A percentile compares a stretch with the other conserved stretches of the same genome.
Evolutionary conservation across 2,797 vertebrate genomes (phyloP).

Genomic region (Thripadectes ignobilis): DNA sequence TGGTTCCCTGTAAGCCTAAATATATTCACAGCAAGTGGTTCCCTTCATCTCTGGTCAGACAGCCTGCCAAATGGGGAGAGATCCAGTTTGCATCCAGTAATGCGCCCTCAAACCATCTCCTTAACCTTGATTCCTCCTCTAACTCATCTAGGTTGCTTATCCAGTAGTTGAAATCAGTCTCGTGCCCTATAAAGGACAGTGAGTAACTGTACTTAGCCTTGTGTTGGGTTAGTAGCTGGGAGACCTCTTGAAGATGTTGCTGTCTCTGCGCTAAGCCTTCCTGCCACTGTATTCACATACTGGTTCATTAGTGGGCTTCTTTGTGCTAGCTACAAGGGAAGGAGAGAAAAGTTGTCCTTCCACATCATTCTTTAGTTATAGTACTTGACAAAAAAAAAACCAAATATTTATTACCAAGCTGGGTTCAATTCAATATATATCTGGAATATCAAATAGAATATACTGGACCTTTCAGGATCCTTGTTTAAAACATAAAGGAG

Average conservation of each 20-base stretch:
- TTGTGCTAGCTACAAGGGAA: neutral
- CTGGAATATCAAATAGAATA: neutral
- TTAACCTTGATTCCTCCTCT: neutral
- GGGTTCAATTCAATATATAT: neutral
- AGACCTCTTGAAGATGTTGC: neutral
- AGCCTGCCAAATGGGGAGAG: neutral
- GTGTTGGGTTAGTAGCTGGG: neutral
- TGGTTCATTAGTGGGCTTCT: neutral
- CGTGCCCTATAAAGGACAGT: neutral
- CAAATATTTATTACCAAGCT: neutral
- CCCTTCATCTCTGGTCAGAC: neutral
- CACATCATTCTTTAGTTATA: neutral
- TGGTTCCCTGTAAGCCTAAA: neutral
- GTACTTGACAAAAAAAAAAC: neutral
- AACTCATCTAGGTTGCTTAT: neutral
- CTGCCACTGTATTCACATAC: neutral
- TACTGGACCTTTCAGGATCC: neutral
- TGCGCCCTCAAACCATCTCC: neutral
- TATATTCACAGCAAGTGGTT: neutral
- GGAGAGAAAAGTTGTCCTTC: neutral
- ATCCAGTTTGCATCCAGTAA: neutral
- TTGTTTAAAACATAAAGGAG: neutral
- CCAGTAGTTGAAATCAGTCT: neutral
- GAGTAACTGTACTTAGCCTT: neutral
- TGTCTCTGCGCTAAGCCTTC: neutral